phyloP scores from a whole-genome alignment of 2,797 vertebrate species.

The Chiropotes sagulatus region DNA sequence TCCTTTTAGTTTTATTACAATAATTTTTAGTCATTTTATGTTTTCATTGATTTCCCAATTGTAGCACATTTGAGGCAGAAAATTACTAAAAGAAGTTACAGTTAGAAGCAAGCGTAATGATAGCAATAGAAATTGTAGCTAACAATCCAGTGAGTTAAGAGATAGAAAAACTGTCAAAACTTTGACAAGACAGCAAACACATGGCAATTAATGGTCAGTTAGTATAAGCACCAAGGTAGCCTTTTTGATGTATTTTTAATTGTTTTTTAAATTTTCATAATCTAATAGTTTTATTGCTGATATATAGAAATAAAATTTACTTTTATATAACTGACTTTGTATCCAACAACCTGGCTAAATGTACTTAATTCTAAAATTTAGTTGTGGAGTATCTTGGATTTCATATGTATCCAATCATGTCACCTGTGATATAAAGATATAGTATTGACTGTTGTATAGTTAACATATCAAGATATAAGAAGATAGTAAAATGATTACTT shows the following conservation, averaged over 20 bases:
- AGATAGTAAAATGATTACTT: neutral
- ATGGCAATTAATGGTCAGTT: neutral
- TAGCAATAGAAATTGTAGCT: neutral
- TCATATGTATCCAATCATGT: neutral
- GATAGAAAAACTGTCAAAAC: neutral
- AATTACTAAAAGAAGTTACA: neutral
- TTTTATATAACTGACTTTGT: neutral
- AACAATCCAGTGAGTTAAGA: neutral
- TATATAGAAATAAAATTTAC: neutral
- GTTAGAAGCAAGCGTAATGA: neutral
- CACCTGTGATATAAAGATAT: neutral
- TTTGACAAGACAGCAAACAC: neutral
- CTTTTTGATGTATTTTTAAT: neutral
- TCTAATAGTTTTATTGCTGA: neutral
- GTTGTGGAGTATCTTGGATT: neutral
- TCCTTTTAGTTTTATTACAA: neutral
- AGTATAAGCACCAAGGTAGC: neutral
- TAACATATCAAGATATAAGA: neutral
- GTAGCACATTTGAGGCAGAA: neutral
- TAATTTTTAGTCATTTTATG: slow-evolving; percentile 9
- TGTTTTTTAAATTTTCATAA: neutral
- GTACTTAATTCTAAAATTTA: neutral
- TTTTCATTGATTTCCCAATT: neutral
- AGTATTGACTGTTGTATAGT: neutral
- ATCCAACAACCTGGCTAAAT: neutral